These are phyloP conservation scores for Potamilus streckersoni DNA, from an alignment of 1,140 invertebrate species.

Conservation along the genomic window DNA sequence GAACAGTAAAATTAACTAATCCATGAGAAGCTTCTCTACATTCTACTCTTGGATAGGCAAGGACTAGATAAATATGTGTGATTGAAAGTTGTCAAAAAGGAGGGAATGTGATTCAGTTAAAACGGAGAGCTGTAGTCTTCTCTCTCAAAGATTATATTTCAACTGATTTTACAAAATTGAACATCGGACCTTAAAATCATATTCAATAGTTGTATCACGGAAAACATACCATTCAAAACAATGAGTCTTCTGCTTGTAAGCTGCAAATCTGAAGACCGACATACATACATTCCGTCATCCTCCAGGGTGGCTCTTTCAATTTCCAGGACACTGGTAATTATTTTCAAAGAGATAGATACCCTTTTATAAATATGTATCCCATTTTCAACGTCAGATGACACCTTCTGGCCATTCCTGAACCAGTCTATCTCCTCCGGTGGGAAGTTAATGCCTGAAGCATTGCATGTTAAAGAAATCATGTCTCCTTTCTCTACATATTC, in stretches of 20 bases:
- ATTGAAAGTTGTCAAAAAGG: too few relatives aligned
- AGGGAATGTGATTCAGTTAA: too few relatives aligned
- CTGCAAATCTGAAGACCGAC: constrained; percentile 46
- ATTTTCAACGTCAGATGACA: constrained; percentile 26
- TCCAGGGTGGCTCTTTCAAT: constrained; percentile 42
- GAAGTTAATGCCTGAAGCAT: constrained; percentile 51
- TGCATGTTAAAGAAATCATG: constrained; percentile 44
- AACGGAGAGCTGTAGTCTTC: too few relatives aligned
- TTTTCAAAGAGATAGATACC: constrained; percentile 42
- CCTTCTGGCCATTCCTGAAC: constrained; percentile 57
- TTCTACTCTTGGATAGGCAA: too few relatives aligned
- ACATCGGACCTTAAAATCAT: too few relatives aligned
- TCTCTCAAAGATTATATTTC: too few relatives aligned
- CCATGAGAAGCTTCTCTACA: too few relatives aligned
- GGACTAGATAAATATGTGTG: too few relatives aligned
- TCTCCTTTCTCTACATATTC: constrained; percentile 51
- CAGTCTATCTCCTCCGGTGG: constrained; percentile 58
- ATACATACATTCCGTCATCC: constrained; percentile 54
- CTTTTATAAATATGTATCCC: constrained; percentile 41
- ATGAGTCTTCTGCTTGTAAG: constrained; percentile 46
- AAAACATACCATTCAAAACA: constrained; percentile 50
- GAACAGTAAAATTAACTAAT: too few relatives aligned
- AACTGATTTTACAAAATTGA: too few relatives aligned
- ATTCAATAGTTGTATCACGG: too few relatives aligned
- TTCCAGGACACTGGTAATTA: constrained; percentile 49